phyloP scores from a whole-genome alignment of 2,797 vertebrate species.

The Lacerta bilineata region DNA sequence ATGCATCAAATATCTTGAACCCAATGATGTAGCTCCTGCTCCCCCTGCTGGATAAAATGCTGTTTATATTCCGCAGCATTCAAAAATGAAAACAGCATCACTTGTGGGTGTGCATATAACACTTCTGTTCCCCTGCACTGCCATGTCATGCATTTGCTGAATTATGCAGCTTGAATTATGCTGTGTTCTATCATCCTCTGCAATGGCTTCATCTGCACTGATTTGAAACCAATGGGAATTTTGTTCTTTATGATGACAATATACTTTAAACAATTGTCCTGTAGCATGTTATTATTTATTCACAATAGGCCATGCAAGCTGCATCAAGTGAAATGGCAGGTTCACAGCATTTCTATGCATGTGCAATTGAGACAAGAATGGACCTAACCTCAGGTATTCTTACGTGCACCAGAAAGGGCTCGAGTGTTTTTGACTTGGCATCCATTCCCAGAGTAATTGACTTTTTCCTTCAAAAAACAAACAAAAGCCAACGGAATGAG shows the following conservation, averaged over 20 bases:
- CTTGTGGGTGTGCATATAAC: background rate
- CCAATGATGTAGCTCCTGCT: background rate
- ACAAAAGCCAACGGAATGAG: too few relatives aligned
- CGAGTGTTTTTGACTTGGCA: too few relatives aligned
- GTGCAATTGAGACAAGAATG: background rate
- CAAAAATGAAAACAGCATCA: background rate
- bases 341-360: background rate
- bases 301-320: background rate
- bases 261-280: background rate
- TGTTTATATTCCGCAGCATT: background rate
- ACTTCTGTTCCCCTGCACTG: background rate
- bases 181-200: background rate
- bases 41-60: constrained; percentile 35
- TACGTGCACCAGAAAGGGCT: too few relatives aligned
- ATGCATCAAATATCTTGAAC: background rate
- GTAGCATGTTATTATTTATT: background rate
- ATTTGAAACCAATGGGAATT: background rate
- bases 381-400: too few relatives aligned
- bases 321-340: background rate
- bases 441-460: background rate
- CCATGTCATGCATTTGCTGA: background rate
- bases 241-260: background rate
- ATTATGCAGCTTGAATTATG: background rate
- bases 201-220: background rate
- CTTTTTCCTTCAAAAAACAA: too few relatives aligned